Base-by-base conservation (phyloP, 2,113 vertebrate genomes). In the Corythornis vintsioides region DNA sequence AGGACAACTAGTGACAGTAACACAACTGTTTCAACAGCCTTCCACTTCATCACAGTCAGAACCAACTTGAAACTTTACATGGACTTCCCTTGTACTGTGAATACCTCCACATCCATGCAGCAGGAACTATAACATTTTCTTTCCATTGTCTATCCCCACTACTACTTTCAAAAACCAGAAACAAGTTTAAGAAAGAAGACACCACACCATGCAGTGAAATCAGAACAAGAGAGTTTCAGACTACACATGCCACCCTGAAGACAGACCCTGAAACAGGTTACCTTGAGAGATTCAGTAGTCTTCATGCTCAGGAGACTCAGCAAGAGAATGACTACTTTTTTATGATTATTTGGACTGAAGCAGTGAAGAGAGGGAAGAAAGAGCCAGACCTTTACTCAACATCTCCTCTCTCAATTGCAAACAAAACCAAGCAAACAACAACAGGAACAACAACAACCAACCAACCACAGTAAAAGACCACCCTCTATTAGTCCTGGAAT, bases 301-400 rank as follows among this genome's bases (percentile, higher is more conserved):
- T 77, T 40, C 28, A 8, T 11, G 13, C 14, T 22, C 52, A 38
- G 38, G 38, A 38, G 38, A 38, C 38, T 38, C 40, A 77, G 42
- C 50, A 81, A 70, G 11, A 61, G 9, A 66, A 70, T 8, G 61
- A 55, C 9, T 66, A 38, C 1, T 61, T 89, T 88, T 70, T 81
- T n/a, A 47, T 91, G 75, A 71, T 60, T 76, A 86, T 71, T 52
- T 84, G 33, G 55, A 89, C 66, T 70, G 70, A 87, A 94, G 71
- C 56, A 86, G 81, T 66, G 83, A 89, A 65, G 43, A 50, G 48
- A 75, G 16, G 12, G 15, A 80, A 72, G n/a, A 67, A 59, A 59
- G 20, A 75, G 45, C 57, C 11, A 53, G 47, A 22, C 53, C 90
- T 89, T 81, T 63, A 48, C 26, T 80, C n/a, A 38, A 0, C 22